Base-by-base conservation (phyloP, 2,113 vertebrate species). In the Leucopternis melanops region DNA sequence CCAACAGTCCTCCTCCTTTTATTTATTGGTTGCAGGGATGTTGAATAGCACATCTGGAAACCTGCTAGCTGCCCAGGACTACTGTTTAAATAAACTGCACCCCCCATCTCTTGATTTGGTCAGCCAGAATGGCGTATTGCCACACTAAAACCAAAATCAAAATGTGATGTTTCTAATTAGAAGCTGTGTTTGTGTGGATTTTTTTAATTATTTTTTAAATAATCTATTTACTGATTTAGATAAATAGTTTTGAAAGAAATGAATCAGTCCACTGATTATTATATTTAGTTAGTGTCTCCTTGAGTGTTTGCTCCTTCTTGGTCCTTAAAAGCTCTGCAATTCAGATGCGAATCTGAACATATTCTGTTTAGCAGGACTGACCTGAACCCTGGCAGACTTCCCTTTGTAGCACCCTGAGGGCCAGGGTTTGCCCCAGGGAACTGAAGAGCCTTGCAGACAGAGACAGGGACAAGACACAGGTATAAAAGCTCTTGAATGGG, bases 1-100 rank as follows among this genome's bases (percentile, higher is more conserved):
- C 96, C 95, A 90, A 6, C 74, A 90, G 86, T 95, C 95, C 25
- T 81, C 49, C 74, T 97, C 87, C 85, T 95, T 96, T 96, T 96
- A 97, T 97, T 98, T 97, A 97, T 97, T 97, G 86, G 94, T 96
- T 93, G 75, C 77, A 87, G 96, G 75, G 87, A 86, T 96, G 93
- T 91, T 17, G 44, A 96, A 86, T 90, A 93, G 81, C 92, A 97
- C 95, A 97, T 97, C 96, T 97, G 96, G 97, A 98, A 95, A 90
- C 86, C 82, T 95, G 62, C 92, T 96, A 92, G 77, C 69, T 92
- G 52, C 69, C 40, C 47, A 23, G 83, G 84, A 95, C 95, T 97
- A 97, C 96, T 96, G 95, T 95, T 96, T 92, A 96, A 93, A 91
- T 95, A 95, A 95, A 88, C 91, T 91, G 47, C 63, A 82, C 49